Conservation (phyloP, 2,888 invertebrate species). For the Petrolisthes cinctipes region DNA sequence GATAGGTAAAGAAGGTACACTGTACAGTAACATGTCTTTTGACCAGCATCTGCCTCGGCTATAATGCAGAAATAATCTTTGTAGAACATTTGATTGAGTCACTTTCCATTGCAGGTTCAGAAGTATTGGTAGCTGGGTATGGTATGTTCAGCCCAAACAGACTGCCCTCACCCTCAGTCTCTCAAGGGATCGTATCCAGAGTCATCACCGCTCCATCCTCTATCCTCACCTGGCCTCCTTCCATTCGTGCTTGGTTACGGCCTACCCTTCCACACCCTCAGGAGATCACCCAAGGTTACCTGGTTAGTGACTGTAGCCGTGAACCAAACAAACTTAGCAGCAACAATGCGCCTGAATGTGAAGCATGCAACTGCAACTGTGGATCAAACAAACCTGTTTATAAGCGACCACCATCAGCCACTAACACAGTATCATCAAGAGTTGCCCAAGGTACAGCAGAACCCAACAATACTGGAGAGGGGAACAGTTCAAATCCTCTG, state of each 20-base stretch:
- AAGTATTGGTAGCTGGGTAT: constrained; percentile 53
- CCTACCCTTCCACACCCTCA: no score
- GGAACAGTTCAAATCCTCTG: no score
- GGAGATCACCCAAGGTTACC: no score
- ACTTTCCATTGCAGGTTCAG: not conserved
- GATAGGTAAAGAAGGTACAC: not conserved
- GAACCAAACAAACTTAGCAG: no score
- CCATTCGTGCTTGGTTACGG: not conserved
- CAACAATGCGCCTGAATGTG: no score
- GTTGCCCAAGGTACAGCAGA: no score
- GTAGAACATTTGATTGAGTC: not conserved
- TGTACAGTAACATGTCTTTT: not conserved
- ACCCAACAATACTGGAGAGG: no score
- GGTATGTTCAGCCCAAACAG: constrained; percentile 33
- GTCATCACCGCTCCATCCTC: constrained; percentile 19
- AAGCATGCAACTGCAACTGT: no score
- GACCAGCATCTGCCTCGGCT: not conserved
- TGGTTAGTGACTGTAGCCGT: no score
- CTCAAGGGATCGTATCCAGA: constrained; percentile 43
- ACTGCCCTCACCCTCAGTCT: constrained; percentile 47
- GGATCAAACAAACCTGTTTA: no score
- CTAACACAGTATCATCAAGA: no score
- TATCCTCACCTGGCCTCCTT: not conserved
- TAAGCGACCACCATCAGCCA: no score
- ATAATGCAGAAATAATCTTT: not conserved